These are phyloP conservation scores for Drosophila saltans DNA, from an alignment of 1,140 invertebrate species.

Conservation along the genomic window DNA sequence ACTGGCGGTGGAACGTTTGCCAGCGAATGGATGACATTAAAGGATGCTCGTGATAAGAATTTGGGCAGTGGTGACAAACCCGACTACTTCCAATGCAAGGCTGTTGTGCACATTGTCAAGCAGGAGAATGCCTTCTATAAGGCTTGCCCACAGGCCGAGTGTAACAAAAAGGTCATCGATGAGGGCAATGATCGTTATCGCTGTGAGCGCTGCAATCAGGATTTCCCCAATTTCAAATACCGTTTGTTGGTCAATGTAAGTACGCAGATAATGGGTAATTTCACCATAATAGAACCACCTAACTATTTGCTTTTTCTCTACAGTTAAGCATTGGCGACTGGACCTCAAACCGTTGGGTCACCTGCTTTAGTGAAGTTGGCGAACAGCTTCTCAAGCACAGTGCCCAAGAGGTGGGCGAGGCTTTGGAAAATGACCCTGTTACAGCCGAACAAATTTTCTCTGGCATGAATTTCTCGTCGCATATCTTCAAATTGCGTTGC, in stretches of 20 bases:
- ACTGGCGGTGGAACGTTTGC: constrained; percentile 83
- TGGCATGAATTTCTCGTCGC: constrained; percentile 90
- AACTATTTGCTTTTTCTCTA: constrained; percentile 32
- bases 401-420: constrained; percentile 91
- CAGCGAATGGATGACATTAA: constrained; percentile 88
- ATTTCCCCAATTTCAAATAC: constrained; percentile 94
- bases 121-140: constrained; percentile 91
- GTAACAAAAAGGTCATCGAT: constrained; percentile 97
- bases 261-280: constrained; percentile 41
- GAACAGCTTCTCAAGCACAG: constrained; percentile 91
- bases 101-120: constrained; percentile 87
- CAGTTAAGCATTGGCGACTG: constrained; percentile 92
- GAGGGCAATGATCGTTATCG: constrained; percentile 92
- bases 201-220: constrained; percentile 96
- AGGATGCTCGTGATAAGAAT: constrained; percentile 88
- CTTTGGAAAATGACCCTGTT: constrained; percentile 86
- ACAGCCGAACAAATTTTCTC: constrained; percentile 87
- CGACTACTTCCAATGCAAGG: constrained; percentile 91
- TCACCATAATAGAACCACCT: not conserved
- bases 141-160: constrained; percentile 92
- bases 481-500: constrained; percentile 91
- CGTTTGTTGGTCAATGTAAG: constrained; percentile 91
- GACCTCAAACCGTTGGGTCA: constrained; percentile 92
- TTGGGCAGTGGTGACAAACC: constrained; percentile 88
- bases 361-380: constrained; percentile 94